Evolutionary conservation across 2,888 invertebrate species (phyloP).

Genomic region (Campoplex capitator): DNA sequence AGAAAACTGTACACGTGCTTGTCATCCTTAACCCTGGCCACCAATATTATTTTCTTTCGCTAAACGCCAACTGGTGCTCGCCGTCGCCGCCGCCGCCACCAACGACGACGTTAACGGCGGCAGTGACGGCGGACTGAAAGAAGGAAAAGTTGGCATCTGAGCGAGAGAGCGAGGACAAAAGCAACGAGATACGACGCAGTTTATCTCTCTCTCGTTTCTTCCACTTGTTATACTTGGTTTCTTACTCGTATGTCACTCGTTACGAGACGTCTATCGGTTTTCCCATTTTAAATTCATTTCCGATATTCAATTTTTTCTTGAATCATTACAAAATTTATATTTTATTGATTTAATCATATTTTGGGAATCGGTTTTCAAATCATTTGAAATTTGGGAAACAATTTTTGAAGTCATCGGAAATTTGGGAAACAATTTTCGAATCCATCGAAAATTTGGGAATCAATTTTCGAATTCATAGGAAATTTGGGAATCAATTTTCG

Average conservation of each 20-base stretch:
- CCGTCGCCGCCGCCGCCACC: not conserved
- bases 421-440: no score
- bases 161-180: conserved; percentile 35
- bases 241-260: conserved; percentile 16
- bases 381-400: not conserved
- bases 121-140: not conserved
- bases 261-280: not conserved
- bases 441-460: no score
- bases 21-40: conserved; percentile 35
- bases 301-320: not conserved
- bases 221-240: conserved; percentile 17
- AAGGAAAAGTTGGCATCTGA: conserved; percentile 50
- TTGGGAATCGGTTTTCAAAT: not conserved
- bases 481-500: no score
- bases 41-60: conserved; percentile 33
- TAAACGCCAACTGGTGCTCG: conserved; percentile 16
- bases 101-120: not conserved
- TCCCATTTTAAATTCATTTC: not conserved
- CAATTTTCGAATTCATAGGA: no score
- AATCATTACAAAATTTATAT: not conserved
- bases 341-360: no score
- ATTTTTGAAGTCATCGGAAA: no score
- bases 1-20: not conserved
- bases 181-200: conserved; percentile 53
- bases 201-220: conserved; percentile 38